Percentiles rank a stretch among this genome's conserved stretches.
phyloP scores from a whole-genome alignment of 2,113 vertebrate species.

The Campylomormyrus tamandua region DNA sequence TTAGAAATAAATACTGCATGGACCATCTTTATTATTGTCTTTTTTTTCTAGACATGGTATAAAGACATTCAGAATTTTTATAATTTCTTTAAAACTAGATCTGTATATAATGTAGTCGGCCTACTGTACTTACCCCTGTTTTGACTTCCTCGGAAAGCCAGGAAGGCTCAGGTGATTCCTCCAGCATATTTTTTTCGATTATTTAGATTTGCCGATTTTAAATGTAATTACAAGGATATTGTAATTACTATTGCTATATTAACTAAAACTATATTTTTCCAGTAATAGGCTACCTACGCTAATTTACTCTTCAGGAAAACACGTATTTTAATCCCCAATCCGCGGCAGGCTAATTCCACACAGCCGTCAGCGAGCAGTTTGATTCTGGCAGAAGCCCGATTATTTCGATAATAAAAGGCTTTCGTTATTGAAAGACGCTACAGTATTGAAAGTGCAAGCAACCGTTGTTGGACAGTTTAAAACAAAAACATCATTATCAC shows the following conservation, averaged over 20 bases:
- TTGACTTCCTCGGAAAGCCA: slow-evolving; percentile 57
- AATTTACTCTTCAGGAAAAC: neutral
- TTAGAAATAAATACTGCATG: neutral
- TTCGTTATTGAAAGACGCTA: slow-evolving; percentile 5
- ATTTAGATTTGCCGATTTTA: neutral
- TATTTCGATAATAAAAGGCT: neutral
- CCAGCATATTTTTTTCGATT: slow-evolving; percentile 37
- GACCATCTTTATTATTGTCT: neutral
- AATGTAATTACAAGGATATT: no score
- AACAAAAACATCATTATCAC: neutral
- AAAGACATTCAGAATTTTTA: neutral
- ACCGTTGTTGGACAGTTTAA: neutral
- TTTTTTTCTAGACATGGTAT: neutral
- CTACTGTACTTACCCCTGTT: slow-evolving; percentile 51
- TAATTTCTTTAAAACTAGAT: neutral
- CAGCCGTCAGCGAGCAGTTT: neutral
- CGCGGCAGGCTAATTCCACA: neutral
- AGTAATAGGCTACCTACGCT: neutral
- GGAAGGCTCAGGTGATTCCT: slow-evolving; percentile 33
- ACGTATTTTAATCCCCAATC: neutral
- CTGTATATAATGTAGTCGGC: neutral
- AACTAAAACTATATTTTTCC: neutral
- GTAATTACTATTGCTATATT: neutral
- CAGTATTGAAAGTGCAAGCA: neutral
- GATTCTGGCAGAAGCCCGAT: neutral